These are phyloP conservation scores for Synergus gifuensis DNA, from an alignment of 2,888 invertebrate species.

Conservation along the genomic window DNA sequence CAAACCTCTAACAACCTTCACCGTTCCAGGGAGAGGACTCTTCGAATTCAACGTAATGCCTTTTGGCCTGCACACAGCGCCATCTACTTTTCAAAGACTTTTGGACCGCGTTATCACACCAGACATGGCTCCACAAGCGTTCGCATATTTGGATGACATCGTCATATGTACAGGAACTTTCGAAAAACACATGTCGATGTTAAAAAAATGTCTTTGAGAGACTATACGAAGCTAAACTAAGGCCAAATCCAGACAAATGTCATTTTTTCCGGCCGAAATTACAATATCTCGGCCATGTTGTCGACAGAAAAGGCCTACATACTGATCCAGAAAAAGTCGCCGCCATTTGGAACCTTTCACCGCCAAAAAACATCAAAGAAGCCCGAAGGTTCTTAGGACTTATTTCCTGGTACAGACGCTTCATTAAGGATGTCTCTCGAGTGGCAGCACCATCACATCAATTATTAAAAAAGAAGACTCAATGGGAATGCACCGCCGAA, in stretches of 20 bases:
- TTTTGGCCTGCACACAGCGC: slow-evolving; percentile 55
- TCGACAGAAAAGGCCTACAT: slow-evolving; percentile 13
- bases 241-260: slow-evolving; percentile 60
- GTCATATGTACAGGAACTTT: not conserved
- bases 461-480: not conserved
- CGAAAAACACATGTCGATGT: not conserved
- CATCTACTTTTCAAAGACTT: slow-evolving; percentile 62
- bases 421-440: no score
- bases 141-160: slow-evolving; percentile 22
- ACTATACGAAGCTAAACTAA: slow-evolving; percentile 55
- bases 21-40: slow-evolving; percentile 61
- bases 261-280: slow-evolving; percentile 57
- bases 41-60: slow-evolving; percentile 58
- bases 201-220: slow-evolving; percentile 55
- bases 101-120: slow-evolving; percentile 44
- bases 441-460: not conserved
- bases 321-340: slow-evolving; percentile 12
- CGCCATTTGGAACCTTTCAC: not conserved
- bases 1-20: slow-evolving; percentile 41
- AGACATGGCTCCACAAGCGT: not conserved
- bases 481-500: not conserved
- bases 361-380: not conserved
- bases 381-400: slow-evolving; percentile 22
- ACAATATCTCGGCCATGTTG: slow-evolving; percentile 52
- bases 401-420: not conserved